phyloP scores from a whole-genome alignment of 2,113 vertebrate species.

The Leptobrachium ailaonicum region DNA sequence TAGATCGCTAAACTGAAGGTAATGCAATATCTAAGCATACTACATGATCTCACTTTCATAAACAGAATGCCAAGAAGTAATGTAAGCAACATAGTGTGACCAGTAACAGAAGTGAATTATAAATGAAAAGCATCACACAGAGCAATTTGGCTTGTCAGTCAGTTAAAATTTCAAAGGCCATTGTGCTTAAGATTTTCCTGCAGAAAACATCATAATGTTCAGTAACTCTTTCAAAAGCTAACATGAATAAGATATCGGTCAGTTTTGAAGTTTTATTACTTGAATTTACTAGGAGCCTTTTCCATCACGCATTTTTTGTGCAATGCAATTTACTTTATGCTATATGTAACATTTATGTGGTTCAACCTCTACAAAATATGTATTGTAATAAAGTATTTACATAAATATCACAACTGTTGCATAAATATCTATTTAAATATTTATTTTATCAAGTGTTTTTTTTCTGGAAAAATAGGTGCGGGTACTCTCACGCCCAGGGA shows the following conservation, averaged over 20 bases:
- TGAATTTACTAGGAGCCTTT: too few relatives aligned
- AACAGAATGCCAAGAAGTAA: not conserved
- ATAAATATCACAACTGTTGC: too few relatives aligned
- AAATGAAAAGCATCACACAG: slow-evolving; percentile 8
- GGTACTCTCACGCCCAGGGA: too few relatives aligned
- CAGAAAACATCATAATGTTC: slow-evolving; percentile 5
- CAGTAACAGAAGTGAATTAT: slow-evolving; percentile 1
- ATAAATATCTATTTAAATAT: too few relatives aligned
- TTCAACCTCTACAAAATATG: too few relatives aligned
- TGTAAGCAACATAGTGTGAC: slow-evolving; percentile 4
- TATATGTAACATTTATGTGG: too few relatives aligned
- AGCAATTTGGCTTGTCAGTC: not conserved
- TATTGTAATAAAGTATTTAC: too few relatives aligned
- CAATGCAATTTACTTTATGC: too few relatives aligned
- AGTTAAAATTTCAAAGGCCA: slow-evolving; percentile 2
- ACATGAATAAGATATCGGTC: not conserved
- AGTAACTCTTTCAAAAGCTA: not conserved
- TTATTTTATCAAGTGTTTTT: too few relatives aligned
- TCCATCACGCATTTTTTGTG: too few relatives aligned
- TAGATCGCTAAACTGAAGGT: not conserved
- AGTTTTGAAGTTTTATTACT: not conserved
- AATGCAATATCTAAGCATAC: not conserved
- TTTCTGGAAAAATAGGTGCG: too few relatives aligned
- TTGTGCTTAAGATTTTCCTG: not conserved
- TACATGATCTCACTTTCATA: not conserved